Base-by-base conservation (phyloP, 2,113 vertebrate genomes). In the Barnardius zonarius region DNA sequence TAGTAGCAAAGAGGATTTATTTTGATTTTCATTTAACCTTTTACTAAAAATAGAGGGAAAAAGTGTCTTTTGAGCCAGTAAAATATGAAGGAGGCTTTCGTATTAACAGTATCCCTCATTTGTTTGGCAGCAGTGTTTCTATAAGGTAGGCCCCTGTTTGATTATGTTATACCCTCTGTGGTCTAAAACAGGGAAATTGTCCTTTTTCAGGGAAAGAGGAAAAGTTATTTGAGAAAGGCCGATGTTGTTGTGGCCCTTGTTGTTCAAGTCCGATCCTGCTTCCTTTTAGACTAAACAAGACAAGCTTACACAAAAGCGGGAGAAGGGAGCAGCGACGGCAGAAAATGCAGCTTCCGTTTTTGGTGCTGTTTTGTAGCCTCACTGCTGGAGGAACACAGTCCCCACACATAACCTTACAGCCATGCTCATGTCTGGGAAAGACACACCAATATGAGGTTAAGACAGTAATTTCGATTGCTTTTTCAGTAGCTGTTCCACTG, bases 281-380 rank as follows among this genome's bases (percentile, higher is more conserved):
- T 97, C 95, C 95, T 96, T 96, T 78, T 67, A 97, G 95, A 96
- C 95, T 96, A 97, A 97, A 95, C 95, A 96, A 96, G 91, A 89
- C 20, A 3, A 82, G 80, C 44, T 92, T 30, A 82, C 91, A 95
- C 95, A 95, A 93, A 95, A 96, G 89, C 6, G 3, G 93, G 92
- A 92, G 96, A 92, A 90, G 88, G 80, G 91, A 93, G 61, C 91
- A 94, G 88, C 76, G 41, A 5, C 5, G 10, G 20, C 23, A 86
- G 76, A 88, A 67, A 92, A 64, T 2, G 22, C 79, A 13, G 48
- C 75, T 95, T 97, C 96, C 83, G 46, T 72, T 94, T 39, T 89
- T 18, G 55, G 31, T 25, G 88, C 88, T 77, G 37, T 12, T 84
- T 48, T 81, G 95, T 81, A 81, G 83, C 89, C 55, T 91, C 4